Evolutionary conservation across 2,888 invertebrate species (phyloP), one percentile per base, ranked within the genome.

Genomic region (Ophion slaviceki): DNA sequence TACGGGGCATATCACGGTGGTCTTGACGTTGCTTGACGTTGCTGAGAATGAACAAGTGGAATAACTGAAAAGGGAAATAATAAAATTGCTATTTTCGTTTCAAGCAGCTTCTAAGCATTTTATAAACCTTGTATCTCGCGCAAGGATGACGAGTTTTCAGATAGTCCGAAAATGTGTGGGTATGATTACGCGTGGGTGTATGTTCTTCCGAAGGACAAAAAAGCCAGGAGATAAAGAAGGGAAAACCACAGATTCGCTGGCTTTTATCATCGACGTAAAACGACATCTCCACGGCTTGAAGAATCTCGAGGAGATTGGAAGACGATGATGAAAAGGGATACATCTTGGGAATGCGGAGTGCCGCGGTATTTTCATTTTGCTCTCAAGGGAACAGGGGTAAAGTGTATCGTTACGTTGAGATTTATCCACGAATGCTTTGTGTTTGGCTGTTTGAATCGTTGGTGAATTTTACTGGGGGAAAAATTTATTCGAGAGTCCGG

Each of bases 11-110:
- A 76, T 67, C 72, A 20, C 28, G 28, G 76, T 62, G 76, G 32
- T 80, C 72, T 82, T 80, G 62, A 40, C 79, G 80, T 72, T 82
- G 85, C 72, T 82, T 80, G 62, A 40, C 79, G 80, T 72, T 82
- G 85, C 64, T 66, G 78, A 77, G 80, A 84, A 86, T 86, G 82
- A 86, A 82, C 82, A 87, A 82, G 86, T 85, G 71, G 71, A 80
- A 86, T 83, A 81, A 64, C 82, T 64, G 80, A 53, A 80, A 80
- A 82, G 77, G 47, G 66, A 79, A 61, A 70, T 71, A 85, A 88
- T 87, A 88, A 89, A 89, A 85, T 89, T 79, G 82, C 85, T 89
- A 87, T 89, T 88, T 88, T 88, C 87, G 80, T 80, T 77, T 57
- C 70, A 76, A 82, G 80, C 85, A 80, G 78, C 86, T 86, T 75